Conservation (phyloP, 1,140 invertebrate species). For the Apis dorsata region DNA sequence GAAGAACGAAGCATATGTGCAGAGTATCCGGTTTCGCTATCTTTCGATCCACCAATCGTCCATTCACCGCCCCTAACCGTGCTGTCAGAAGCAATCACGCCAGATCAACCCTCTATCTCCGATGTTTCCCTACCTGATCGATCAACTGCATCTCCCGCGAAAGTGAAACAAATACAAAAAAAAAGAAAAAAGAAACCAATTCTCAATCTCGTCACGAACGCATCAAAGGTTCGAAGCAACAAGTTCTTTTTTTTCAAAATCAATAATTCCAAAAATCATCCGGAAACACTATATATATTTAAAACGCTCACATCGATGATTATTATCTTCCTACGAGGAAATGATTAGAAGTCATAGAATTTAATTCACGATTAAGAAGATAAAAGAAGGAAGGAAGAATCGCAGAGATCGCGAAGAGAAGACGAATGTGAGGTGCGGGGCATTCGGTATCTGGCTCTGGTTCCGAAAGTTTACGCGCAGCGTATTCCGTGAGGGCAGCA, state of each 20-base stretch:
- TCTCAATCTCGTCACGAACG: not conserved
- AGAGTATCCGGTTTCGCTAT: slow-evolving; percentile 59
- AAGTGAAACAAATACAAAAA: not conserved
- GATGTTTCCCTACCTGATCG: slow-evolving; percentile 17
- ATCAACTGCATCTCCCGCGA: not conserved
- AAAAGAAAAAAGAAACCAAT: not conserved
- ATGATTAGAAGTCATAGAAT: not conserved
- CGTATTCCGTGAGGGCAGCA: slow-evolving; percentile 58
- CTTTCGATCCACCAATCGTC: slow-evolving; percentile 57
- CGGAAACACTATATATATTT: too few relatives aligned
- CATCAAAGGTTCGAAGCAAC: not conserved
- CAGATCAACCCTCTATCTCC: slow-evolving; percentile 42
- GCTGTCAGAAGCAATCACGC: slow-evolving; percentile 60
- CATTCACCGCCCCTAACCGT: slow-evolving; percentile 62
- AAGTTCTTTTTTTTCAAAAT: not conserved
- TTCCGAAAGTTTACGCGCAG: slow-evolving; percentile 58
- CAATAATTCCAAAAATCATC: not conserved
- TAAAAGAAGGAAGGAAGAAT: not conserved
- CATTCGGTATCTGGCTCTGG: slow-evolving; percentile 45
- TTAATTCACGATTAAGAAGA: not conserved
- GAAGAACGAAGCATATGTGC: slow-evolving; percentile 57
- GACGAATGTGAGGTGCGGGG: not conserved
- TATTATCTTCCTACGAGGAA: not conserved
- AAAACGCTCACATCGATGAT: not conserved
- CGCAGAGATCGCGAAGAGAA: not conserved